A percentile compares a stretch with the other conserved stretches of the same genome.
Conservation (phyloP, 2,888 invertebrate species). For the Ellobium chinense region DNA sequence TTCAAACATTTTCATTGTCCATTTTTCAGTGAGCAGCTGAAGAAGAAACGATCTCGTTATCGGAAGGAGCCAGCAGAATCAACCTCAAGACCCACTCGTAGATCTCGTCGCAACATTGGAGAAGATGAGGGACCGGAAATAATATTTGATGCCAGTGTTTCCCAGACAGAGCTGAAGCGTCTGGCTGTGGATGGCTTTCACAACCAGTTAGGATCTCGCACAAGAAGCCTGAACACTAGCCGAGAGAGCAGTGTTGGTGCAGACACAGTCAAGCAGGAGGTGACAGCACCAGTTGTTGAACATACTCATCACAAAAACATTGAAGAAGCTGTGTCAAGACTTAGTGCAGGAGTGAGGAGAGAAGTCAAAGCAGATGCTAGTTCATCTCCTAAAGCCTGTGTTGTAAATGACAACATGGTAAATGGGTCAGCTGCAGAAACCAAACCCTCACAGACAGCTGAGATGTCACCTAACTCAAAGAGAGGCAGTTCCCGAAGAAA, state of each 20-base stretch:
- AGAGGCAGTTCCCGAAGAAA: constrained; percentile 44
- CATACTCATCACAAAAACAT: background rate
- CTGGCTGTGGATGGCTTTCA: constrained; percentile 46
- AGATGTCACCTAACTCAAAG: background rate
- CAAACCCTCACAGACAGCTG: background rate
- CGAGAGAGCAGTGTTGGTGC: background rate
- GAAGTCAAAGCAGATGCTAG: background rate
- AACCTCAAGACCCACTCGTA: constrained; percentile 1
- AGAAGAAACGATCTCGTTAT: background rate
- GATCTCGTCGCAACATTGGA: constrained; percentile 20
- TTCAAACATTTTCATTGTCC: no score
- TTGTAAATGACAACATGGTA: background rate
- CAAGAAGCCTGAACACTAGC: background rate
- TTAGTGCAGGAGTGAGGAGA: background rate
- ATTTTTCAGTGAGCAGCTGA: constrained; percentile 10
- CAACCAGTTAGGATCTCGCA: constrained; percentile 11
- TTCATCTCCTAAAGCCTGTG: background rate
- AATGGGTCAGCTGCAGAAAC: background rate
- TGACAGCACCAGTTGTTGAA: background rate
- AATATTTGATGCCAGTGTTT: constrained; percentile 11
- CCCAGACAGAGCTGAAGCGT: constrained; percentile 41
- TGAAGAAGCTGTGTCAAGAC: constrained; percentile 2
- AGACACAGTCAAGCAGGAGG: background rate
- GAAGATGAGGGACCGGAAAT: constrained; percentile 25
- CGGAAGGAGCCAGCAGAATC: background rate